phyloP scores from a whole-genome alignment of 2,113 vertebrate species.

The Procavia capensis region DNA sequence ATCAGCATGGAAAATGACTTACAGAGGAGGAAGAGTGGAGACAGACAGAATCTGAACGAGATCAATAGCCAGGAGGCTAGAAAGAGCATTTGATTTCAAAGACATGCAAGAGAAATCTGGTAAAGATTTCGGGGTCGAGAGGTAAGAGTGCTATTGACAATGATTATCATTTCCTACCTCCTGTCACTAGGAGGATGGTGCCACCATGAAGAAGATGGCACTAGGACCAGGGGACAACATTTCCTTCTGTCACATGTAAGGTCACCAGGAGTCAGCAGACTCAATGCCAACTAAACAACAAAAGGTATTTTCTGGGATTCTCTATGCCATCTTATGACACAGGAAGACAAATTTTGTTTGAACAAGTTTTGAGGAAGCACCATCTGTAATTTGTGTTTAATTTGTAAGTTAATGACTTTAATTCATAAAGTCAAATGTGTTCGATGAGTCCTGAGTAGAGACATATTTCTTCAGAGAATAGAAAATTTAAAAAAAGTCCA shows the following conservation, averaged over 20 bases:
- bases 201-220: not conserved
- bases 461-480: not conserved
- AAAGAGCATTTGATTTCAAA: constrained; percentile 5
- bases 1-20: not conserved
- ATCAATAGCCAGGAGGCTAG: not conserved
- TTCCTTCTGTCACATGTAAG: no score
- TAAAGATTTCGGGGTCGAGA: not conserved
- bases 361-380: constrained; percentile 1
- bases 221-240: no score
- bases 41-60: not conserved
- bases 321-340: not conserved
- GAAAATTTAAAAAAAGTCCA: not conserved
- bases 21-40: not conserved
- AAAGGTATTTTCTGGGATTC: no score
- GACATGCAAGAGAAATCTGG: not conserved
- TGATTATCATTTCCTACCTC: not conserved
- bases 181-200: not conserved
- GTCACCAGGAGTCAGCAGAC: no score
- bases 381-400: not conserved
- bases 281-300: no score
- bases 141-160: not conserved
- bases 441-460: not conserved
- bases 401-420: not conserved
- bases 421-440: not conserved
- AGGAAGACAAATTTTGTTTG: not conserved